These are phyloP conservation scores for Drosophila cardini DNA, from an alignment of 1,140 invertebrate species.

Conservation along the genomic window DNA sequence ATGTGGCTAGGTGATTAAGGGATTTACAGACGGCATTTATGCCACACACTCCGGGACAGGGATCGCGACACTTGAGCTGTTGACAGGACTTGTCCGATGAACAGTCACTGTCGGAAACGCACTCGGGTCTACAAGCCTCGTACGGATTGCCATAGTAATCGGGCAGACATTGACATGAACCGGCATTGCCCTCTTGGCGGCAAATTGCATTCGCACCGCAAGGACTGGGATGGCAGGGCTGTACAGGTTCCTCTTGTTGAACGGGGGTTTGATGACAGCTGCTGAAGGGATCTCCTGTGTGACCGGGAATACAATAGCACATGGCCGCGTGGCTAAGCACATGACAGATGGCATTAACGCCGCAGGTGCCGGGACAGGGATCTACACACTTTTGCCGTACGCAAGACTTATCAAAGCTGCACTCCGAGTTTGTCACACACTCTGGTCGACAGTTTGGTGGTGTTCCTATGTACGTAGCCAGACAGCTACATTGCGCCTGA, in stretches of 20 bases:
- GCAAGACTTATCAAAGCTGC: constrained; percentile 85
- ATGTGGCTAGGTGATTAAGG: constrained; percentile 90
- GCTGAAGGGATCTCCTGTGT: constrained; percentile 86
- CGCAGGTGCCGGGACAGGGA: constrained; percentile 90
- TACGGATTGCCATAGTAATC: constrained; percentile 90
- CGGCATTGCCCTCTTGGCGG: constrained; percentile 87
- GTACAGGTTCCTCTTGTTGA: constrained; percentile 64
- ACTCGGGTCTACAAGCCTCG: constrained; percentile 90
- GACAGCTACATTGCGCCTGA: constrained; percentile 89
- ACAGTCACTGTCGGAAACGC: constrained; percentile 90
- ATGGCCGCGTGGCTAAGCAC: constrained; percentile 80
- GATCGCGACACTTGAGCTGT: constrained; percentile 91
- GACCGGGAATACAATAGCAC: constrained; percentile 85
- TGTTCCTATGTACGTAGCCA: constrained; percentile 90
- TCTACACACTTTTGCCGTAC: constrained; percentile 89
- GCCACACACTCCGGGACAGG: constrained; percentile 91
- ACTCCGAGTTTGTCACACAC: constrained; percentile 93
- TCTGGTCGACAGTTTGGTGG: constrained; percentile 91
- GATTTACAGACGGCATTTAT: constrained; percentile 88
- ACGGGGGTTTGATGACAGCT: constrained; percentile 86
- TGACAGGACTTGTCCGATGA: constrained; percentile 89
- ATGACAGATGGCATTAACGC: constrained; percentile 67
- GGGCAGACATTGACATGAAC: constrained; percentile 89
- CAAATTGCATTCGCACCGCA: constrained; percentile 91
- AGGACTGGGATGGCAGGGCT: constrained; percentile 86